Base-by-base conservation (phyloP, 2,888 invertebrate genomes). In the Drosophila fungiperda region DNA sequence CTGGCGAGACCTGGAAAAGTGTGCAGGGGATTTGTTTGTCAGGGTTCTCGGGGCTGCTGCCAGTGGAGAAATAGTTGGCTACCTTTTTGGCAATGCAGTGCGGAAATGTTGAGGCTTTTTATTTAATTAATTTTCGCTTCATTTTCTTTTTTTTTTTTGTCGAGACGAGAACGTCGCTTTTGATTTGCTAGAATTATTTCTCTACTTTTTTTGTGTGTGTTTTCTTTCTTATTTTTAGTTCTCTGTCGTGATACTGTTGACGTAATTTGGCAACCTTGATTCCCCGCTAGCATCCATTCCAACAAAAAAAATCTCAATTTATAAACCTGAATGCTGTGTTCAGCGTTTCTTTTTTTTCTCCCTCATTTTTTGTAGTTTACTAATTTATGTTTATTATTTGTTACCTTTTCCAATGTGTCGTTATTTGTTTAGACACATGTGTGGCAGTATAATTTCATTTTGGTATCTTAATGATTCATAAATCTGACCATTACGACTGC, bases 191-290 rank as follows among this genome's bases (percentile, higher is more conserved):
- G 73, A 63, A 78, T 45, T 71, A 55, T 62, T 53, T 66, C 35
- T 33, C 59, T 40, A 17, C 49, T 17, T n/a, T 54, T 74, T 61
- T 52, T 70, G n/a, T 35, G 0, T 40, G 38, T 20, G 23, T 70
- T 64, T 40, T 72, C 50, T 58, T 63, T 29, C 26, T 54, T 84
- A 84, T 87, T 87, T 85, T 88, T 88, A 80, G 85, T 74, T 80
- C 60, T 75, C 73, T 82, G 88, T 88, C 83, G 69, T 75, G 55
- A 71, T 76, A 86, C 83, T 76, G 85, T 88, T 85, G 85, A 85
- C 85, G 85, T 88, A 86, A 85, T 85, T 86, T 88, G 85, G 85
- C 85, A 85, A 85, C 85, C 85, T 85, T 85, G 85, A 88, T 88
- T 88, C 82, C 83, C 77, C 73, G 64, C 63, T 26, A 59, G 73